Conservation (phyloP, 2,888 invertebrate species). For the Tetragonula carbonaria region DNA sequence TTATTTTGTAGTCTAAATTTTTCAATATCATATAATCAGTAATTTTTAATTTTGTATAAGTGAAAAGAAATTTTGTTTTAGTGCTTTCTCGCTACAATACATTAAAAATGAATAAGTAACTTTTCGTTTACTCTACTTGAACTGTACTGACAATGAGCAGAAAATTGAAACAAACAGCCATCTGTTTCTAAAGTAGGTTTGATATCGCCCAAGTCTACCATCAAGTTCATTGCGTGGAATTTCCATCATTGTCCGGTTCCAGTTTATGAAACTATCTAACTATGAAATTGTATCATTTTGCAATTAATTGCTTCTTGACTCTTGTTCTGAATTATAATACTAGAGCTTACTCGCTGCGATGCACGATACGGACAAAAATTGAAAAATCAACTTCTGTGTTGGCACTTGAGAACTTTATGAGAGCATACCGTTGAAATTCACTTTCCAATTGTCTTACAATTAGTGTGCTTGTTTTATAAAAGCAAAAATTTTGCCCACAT, state of each 20-base stretch:
- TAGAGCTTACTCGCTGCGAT: too few species aligned
- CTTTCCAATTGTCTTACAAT: too few species aligned
- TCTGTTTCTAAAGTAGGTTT: not conserved
- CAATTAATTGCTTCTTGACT: constrained; percentile 1
- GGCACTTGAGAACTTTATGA: too few species aligned
- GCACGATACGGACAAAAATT: too few species aligned
- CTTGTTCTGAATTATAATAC: too few species aligned
- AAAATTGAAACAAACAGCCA: not conserved
- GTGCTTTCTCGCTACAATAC: not conserved
- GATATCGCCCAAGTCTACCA: not conserved
- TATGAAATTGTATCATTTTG: constrained; percentile 26
- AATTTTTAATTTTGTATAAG: not conserved
- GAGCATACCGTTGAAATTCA: too few species aligned
- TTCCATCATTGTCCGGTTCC: constrained; percentile 14
- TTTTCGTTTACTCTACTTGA: not conserved
- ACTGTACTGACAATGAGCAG: not conserved
- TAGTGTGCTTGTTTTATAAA: too few species aligned
- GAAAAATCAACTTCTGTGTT: too few species aligned
- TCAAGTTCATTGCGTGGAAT: constrained; percentile 21
- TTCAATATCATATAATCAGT: not conserved
- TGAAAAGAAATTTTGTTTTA: not conserved
- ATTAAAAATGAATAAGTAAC: too few species aligned
- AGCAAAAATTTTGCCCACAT: too few species aligned
- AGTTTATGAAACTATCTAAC: constrained; percentile 9
- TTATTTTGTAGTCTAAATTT: not conserved